Percentiles rank a stretch among this genome's conserved stretches.
phyloP scores from a whole-genome alignment of 23 tunicate species.

The Trididemnum nubilum region DNA sequence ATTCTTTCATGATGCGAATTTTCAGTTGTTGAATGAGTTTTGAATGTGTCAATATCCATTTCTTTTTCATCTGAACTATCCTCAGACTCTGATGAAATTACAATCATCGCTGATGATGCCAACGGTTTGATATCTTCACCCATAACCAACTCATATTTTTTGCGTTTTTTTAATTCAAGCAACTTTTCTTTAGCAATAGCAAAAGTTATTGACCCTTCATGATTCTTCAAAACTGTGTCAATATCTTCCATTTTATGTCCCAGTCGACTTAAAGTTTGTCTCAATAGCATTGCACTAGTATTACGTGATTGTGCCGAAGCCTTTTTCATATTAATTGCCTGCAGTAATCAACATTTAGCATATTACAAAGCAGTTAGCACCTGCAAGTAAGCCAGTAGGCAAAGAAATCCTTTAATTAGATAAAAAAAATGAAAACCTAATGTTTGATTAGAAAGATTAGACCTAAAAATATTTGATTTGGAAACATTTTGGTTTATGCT shows the following conservation, averaged over 20 bases:
- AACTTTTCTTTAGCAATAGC: neutral
- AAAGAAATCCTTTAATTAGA: too few species aligned
- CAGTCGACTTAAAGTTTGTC: neutral
- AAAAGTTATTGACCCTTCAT: neutral
- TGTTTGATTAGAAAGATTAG: too few species aligned
- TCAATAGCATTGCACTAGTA: neutral
- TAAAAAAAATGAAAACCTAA: too few species aligned
- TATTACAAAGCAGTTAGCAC: too few species aligned
- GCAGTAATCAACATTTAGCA: too few species aligned
- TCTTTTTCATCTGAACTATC: slow-evolving; percentile 5
- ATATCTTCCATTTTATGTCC: slow-evolving; percentile 1
- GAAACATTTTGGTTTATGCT: too few species aligned
- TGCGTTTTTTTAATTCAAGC: neutral
- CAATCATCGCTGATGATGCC: neutral
- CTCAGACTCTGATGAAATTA: neutral
- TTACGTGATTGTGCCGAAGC: too few species aligned
- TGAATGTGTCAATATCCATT: neutral
- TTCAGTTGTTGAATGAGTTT: neutral
- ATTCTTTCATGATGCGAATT: neutral
- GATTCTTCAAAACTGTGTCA: neutral
- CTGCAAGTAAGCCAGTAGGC: too few species aligned
- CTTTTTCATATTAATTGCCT: too few species aligned
- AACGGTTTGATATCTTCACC: neutral
- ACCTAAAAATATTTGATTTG: too few species aligned
- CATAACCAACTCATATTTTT: neutral